phyloP scores from a whole-genome alignment of 2,888 invertebrate species.

The Cheilosia variabilis region DNA sequence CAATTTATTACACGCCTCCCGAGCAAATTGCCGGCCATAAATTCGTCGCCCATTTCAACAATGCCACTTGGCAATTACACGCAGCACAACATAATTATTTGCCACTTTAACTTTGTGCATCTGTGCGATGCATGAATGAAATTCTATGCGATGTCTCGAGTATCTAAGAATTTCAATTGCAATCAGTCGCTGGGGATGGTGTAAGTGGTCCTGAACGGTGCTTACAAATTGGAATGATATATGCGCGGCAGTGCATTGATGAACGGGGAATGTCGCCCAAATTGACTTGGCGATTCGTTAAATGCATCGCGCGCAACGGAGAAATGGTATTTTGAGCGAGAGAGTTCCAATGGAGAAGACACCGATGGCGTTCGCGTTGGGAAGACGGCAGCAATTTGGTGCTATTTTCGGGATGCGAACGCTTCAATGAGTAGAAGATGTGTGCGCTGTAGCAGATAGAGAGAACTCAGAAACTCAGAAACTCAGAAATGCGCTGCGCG shows the following conservation, averaged over 20 bases:
- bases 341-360: constrained; percentile 2
- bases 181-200: constrained; percentile 37
- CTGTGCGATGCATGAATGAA: constrained; percentile 72
- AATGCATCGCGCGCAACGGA: constrained; percentile 33
- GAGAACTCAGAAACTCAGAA: constrained; percentile 19
- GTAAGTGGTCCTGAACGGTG: constrained; percentile 22
- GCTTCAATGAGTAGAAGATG: constrained; percentile 48
- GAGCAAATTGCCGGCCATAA: constrained; percentile 75
- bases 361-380: neutral
- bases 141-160: constrained; percentile 59
- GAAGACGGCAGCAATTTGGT: constrained; percentile 13
- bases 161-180: constrained; percentile 58
- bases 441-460: neutral
- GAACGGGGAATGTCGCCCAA: constrained; percentile 83
- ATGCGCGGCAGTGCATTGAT: constrained; percentile 81
- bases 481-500: neutral
- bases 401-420: constrained; percentile 61
- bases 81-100: constrained; percentile 80
- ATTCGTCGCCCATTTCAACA: constrained; percentile 75
- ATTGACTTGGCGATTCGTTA: constrained; percentile 80
- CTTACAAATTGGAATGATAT: constrained; percentile 77
- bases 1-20: constrained; percentile 73
- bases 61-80: constrained; percentile 78
- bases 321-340: constrained; percentile 28
- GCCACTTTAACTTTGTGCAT: constrained; percentile 78